Conservation (phyloP, 1,140 invertebrate species). For the Dinothrombium tinctorium region DNA sequence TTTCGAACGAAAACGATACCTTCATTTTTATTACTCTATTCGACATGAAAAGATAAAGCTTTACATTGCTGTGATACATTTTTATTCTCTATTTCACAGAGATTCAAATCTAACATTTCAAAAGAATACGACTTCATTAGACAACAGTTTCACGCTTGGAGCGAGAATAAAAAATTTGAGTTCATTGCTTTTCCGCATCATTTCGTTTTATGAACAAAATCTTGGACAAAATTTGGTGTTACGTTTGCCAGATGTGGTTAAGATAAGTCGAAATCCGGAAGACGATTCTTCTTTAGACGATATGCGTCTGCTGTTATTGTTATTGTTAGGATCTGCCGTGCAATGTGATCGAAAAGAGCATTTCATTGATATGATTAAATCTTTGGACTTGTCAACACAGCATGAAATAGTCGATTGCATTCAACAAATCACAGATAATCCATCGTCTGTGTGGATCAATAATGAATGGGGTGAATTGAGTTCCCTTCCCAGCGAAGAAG, state of each 20-base stretch:
- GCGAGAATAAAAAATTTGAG: constrained; percentile 34
- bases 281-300: constrained; percentile 29
- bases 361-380: constrained; percentile 69
- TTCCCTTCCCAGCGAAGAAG: constrained; percentile 25
- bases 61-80: too few species aligned
- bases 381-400: constrained; percentile 50
- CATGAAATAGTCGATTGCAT: constrained; percentile 76
- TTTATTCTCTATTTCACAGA: too few species aligned
- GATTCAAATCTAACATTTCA: too few species aligned
- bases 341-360: constrained; percentile 78
- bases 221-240: constrained; percentile 11
- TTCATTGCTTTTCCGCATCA: constrained; percentile 33
- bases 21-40: too few species aligned
- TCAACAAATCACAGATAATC: constrained; percentile 73
- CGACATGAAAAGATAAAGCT: too few species aligned
- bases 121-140: too few species aligned
- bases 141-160: too few species aligned
- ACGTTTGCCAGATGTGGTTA: constrained; percentile 10
- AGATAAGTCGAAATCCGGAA: constrained; percentile 6
- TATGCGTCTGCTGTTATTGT: constrained; percentile 54
- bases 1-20: too few species aligned
- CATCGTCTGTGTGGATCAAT: constrained; percentile 48
- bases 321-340: constrained; percentile 77
- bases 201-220: constrained; percentile 31
- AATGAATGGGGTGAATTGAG: constrained; percentile 45